phyloP scores from a whole-genome alignment of 2,888 invertebrate species.

The Polymixis flavicincta region DNA sequence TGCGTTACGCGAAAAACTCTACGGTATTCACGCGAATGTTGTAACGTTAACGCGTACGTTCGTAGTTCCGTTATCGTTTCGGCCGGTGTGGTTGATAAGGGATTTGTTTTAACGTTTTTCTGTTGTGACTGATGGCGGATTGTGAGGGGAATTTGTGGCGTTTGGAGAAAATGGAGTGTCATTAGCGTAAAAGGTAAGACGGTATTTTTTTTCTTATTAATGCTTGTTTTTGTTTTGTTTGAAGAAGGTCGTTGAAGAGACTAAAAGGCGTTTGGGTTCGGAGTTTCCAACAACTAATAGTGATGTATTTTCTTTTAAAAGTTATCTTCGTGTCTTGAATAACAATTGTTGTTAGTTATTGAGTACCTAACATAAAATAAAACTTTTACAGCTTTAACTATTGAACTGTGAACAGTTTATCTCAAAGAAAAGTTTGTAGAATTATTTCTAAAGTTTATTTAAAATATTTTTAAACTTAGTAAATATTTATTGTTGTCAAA shows the following conservation, averaged over 20 bases:
- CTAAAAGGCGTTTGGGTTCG: neutral
- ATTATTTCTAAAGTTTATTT: conserved; percentile 22
- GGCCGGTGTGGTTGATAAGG: conserved; percentile 70
- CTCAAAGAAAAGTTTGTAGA: conserved; percentile 10
- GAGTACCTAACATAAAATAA: conserved; percentile 23
- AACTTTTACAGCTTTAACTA: conserved; percentile 24
- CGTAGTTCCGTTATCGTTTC: conserved; percentile 69
- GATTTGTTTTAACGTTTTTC: conserved; percentile 71
- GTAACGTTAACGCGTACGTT: conserved; percentile 73
- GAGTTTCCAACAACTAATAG: conserved; percentile 16
- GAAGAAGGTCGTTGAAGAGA: conserved; percentile 21
- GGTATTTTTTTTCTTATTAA: conserved; percentile 73
- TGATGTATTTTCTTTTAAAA: conserved; percentile 33
- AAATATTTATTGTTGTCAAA: neutral
- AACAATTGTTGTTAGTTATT: conserved; percentile 26
- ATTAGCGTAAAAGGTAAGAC: conserved; percentile 81
- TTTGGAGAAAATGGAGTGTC: conserved; percentile 82
- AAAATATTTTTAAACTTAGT: neutral
- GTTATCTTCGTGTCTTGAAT: conserved; percentile 35
- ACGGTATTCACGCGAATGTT: conserved; percentile 59
- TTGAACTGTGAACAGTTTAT: conserved; percentile 24
- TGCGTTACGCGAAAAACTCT: conserved; percentile 69
- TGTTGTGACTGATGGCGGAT: conserved; percentile 72
- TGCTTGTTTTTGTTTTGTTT: conserved; percentile 76
- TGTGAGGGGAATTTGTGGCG: conserved; percentile 70